These are phyloP conservation scores for Telmatochromis sp. DNA, from an alignment of 2,113 vertebrate species.

Conservation along the genomic window DNA sequence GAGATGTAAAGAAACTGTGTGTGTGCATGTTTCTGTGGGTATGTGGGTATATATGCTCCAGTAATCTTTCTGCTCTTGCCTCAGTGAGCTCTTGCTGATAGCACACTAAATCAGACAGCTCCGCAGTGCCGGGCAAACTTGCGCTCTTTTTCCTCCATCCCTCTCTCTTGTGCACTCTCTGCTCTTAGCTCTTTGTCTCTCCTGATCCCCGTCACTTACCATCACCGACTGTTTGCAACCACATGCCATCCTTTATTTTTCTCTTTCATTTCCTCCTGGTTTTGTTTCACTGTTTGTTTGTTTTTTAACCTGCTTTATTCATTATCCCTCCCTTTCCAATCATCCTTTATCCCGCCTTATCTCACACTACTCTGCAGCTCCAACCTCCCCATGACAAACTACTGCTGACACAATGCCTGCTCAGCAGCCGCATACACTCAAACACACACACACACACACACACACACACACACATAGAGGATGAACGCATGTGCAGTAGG, in stretches of 20 bases:
- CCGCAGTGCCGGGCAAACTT: constrained; percentile 41
- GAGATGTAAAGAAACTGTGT: background rate
- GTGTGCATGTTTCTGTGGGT: background rate
- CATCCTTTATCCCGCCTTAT: background rate
- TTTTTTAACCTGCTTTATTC: background rate
- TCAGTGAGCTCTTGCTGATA: constrained; percentile 45
- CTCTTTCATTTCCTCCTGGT: background rate
- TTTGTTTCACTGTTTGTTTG: background rate
- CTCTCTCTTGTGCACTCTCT: background rate
- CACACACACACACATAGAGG: background rate
- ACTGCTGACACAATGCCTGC: constrained; percentile 57
- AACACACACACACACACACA: background rate
- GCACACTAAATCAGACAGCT: constrained; percentile 61
- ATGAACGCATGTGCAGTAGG: background rate
- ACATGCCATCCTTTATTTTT: background rate
- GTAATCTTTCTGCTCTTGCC: constrained; percentile 43
- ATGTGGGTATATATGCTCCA: background rate
- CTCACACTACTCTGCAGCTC: constrained; percentile 15
- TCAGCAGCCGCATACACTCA: constrained; percentile 45
- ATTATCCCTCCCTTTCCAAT: background rate
- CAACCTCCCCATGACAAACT: constrained; percentile 18
- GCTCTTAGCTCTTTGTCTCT: background rate
- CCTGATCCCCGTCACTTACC: background rate
- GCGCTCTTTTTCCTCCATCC: background rate
- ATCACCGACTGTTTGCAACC: background rate